These are phyloP conservation scores for Cephus rjabovi DNA, from an alignment of 2,888 invertebrate species.

Conservation along the genomic window DNA sequence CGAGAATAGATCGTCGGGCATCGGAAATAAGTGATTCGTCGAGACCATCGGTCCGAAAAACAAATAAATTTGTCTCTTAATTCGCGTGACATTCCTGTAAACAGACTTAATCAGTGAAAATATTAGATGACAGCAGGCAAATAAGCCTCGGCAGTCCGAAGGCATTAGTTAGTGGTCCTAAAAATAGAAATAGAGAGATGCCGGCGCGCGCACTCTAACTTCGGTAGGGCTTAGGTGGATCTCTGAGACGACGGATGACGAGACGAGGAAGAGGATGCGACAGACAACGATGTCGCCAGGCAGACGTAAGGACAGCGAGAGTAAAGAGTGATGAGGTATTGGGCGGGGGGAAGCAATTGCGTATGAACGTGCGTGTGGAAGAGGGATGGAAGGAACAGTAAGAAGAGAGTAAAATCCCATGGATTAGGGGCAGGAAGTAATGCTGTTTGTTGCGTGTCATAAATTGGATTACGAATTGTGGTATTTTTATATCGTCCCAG, in stretches of 20 bases:
- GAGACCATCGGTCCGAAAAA: slow-evolving; percentile 28
- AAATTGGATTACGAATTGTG: slow-evolving; percentile 55
- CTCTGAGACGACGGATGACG: neutral
- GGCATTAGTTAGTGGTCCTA: slow-evolving; percentile 24
- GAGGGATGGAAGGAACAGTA: slow-evolving; percentile 21
- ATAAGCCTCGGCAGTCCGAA: slow-evolving; percentile 25
- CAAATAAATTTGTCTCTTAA: slow-evolving; percentile 42
- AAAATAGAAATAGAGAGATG: slow-evolving; percentile 13
- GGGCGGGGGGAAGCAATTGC: neutral
- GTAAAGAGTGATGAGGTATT: slow-evolving; percentile 2
- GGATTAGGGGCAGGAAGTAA: slow-evolving; percentile 50
- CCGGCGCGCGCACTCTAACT: neutral
- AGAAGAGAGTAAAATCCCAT: slow-evolving; percentile 42
- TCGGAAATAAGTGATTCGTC: neutral
- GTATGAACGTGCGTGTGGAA: neutral
- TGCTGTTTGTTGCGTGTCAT: slow-evolving; percentile 50
- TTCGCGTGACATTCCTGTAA: slow-evolving; percentile 37
- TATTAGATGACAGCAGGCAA: slow-evolving; percentile 38
- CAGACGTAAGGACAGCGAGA: neutral
- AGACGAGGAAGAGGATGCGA: neutral
- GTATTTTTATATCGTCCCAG: slow-evolving; percentile 37
- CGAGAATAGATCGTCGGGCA: neutral
- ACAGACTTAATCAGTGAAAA: slow-evolving; percentile 48
- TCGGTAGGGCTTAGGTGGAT: slow-evolving; percentile 1
- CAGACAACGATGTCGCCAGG: neutral